Conservation (phyloP, 1,140 invertebrate species). For the Drosophila jambulina region DNA sequence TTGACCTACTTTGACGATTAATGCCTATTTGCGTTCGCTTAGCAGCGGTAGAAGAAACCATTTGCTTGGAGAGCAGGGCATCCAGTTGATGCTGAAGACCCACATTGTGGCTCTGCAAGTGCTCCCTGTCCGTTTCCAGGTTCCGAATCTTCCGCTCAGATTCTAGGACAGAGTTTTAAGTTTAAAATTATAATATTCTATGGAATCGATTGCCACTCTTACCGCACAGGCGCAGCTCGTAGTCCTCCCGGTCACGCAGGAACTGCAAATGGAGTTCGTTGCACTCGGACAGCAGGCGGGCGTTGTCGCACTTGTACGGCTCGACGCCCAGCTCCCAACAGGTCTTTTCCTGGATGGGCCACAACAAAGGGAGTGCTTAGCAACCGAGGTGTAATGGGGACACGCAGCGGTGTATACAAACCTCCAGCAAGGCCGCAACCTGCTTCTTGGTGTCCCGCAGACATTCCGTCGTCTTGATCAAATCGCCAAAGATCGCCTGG, state of each 20-base stretch:
- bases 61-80: constrained; percentile 59
- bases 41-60: constrained; percentile 28
- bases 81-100: constrained; percentile 71
- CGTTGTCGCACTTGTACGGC: constrained; percentile 89
- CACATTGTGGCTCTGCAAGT: constrained; percentile 72
- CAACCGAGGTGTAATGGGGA: constrained; percentile 15
- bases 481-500: constrained; percentile 89
- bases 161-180: constrained; percentile 33
- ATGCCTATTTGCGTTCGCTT: constrained; percentile 31
- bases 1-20: constrained; percentile 32
- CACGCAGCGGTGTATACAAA: constrained; percentile 35
- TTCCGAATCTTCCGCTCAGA: constrained; percentile 60
- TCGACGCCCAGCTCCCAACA: constrained; percentile 86
- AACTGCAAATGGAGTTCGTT: constrained; percentile 89
- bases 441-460: constrained; percentile 87
- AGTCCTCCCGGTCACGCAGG: constrained; percentile 87
- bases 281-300: constrained; percentile 87
- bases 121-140: constrained; percentile 72
- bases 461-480: constrained; percentile 91
- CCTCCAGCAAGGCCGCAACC: constrained; percentile 75
- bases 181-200: not conserved
- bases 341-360: constrained; percentile 85
- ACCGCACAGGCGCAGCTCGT: constrained; percentile 73
- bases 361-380: constrained; percentile 48
- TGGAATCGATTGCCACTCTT: constrained; percentile 9